These are phyloP conservation scores for Rhodeus uyekii DNA, from an alignment of 2,797 vertebrate genomes.

Conservation along the genomic window DNA sequence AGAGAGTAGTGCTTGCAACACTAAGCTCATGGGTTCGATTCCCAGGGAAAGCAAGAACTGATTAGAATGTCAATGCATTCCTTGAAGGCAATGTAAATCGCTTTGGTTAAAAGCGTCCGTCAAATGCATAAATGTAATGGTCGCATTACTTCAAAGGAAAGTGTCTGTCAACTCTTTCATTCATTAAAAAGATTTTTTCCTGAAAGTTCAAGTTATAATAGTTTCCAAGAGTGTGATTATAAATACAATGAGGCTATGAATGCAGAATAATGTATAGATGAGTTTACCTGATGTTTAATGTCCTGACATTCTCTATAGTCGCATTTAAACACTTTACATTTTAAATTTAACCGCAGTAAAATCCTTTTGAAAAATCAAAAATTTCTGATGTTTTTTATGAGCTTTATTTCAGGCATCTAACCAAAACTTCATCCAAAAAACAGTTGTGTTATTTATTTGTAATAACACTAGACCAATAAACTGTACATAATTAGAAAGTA, in stretches of 20 bases:
- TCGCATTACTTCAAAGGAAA: too few species aligned
- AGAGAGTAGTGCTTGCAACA: too few species aligned
- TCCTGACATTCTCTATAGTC: neutral
- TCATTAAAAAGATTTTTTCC: neutral
- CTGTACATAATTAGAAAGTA: neutral
- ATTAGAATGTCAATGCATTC: too few species aligned
- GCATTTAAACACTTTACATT: neutral
- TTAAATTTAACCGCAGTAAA: too few species aligned
- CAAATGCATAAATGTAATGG: too few species aligned
- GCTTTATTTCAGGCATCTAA: neutral
- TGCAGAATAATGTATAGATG: neutral
- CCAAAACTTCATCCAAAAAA: neutral
- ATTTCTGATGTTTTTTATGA: neutral
- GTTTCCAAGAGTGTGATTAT: neutral
- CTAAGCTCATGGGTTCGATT: too few species aligned
- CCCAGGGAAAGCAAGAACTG: too few species aligned
- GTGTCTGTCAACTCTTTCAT: neutral
- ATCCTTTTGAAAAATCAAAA: neutral
- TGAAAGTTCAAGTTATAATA: too few species aligned
- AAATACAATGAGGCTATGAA: neutral
- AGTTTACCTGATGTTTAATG: neutral
- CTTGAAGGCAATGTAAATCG: too few species aligned
- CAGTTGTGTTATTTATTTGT: neutral
- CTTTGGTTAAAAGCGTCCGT: too few species aligned
- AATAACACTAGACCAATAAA: neutral